Base-by-base conservation (phyloP, 2,113 vertebrate species). In the Plecotus auritus region DNA sequence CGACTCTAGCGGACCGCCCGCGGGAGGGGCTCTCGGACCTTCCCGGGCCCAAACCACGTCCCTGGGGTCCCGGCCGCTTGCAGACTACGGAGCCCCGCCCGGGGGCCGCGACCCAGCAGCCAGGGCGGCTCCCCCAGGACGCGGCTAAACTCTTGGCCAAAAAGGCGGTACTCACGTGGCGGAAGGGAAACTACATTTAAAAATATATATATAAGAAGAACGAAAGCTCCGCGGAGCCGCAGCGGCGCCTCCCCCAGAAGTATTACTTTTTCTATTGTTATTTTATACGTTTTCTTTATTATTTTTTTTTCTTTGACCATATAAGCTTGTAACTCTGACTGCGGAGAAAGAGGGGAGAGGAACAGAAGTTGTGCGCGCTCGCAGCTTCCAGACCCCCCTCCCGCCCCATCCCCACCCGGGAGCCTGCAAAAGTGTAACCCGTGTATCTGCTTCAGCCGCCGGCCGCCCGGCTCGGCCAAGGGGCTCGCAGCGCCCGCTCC, bases 101-200 rank as follows among this genome's bases (percentile, higher is more conserved):
- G 66, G 96, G 96, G 97, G 85, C 93, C 45, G 5, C 0, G 77
- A 13, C 94, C 97, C 35, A 70, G 96, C 85, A 30, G 77, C 96
- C 89, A 83, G 85, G 97, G 93, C 81, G 72, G 94, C 93, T 96
- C 96, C 97, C 97, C 85, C 78, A 95, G 96, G 97, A 97, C 98
- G 97, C 97, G 97, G 96, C 97, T 97, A 97, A 98, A 98, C 97
- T 98, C 98, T 98, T 96, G 97, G 98, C 98, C 98, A 98, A 98
- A 98, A 98, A 98, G 98, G 98, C 98, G 98, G 98, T 98, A 98
- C 98, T 98, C 98, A 97, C 37, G 98, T 98, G 97, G 98, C 97
- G 88, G 96, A 98, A 94, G 96, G 97, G 88, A 98, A 98, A 96
- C 92, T 96, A 78, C 95, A 72, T 96, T 95, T 7, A 40, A 40